Evolutionary conservation across 1,140 invertebrate species (phyloP), one percentile per base, ranked within the genome.

Genomic region (Charaxes varanes): DNA sequence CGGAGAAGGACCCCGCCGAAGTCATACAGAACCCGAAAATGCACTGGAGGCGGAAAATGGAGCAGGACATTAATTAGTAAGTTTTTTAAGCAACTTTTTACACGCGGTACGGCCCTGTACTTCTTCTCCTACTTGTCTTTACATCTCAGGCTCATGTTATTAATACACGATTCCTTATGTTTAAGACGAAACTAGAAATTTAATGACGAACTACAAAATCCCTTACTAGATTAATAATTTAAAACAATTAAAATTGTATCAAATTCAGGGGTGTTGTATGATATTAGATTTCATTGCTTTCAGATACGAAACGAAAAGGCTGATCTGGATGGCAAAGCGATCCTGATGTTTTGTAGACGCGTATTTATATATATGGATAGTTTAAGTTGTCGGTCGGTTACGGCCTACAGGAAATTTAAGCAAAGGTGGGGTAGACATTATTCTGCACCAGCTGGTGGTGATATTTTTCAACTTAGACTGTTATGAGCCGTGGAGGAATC

Each of bases 21-120:
- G 56, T 53, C 10, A 53, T 52, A 18, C 58, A 67, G 11, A 62
- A 55, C 38, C 58, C 69, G 0, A 66, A 70, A 31, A 55, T 65
- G 48, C 71, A 74, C 32, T 81, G 73, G 73, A 61, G 63, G 34
- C 58, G 62, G 36, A 78, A 77, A 40, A 62, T 77, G 62, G 73
- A 76, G 40, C 68, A 66, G 53, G 49, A 64, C 54, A 66, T 61
- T 40, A 62, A 67, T 54, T 67, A 60, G 65, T 65, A 30, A 56
- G 61, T 35, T 17, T 4, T 11, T 34, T 11, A 16, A 16, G 19
- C 8, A 17, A 34, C 13, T 11, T 8, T 22, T 22, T 3, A 22
- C 21, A 6, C 21, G 3, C 6, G 6, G 6, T 8, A 3, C 21
- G 2, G 21, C 8, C 8, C 1, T 2, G 6, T 22, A 2, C 3